Evolutionary conservation across 2,888 invertebrate species (phyloP), one percentile per base, ranked within the genome.

Genomic region (Polymixis lichenea): DNA sequence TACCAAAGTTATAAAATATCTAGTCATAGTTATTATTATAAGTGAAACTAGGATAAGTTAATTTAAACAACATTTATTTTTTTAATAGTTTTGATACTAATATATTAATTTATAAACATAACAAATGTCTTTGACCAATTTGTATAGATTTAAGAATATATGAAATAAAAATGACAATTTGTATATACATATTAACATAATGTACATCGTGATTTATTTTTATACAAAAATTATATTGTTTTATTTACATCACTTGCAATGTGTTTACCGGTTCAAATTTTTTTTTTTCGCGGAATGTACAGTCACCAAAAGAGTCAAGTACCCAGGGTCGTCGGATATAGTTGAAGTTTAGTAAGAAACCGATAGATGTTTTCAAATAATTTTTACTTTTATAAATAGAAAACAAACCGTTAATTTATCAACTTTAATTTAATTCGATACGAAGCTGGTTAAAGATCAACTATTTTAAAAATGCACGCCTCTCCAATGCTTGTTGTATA

Each of bases 11-110:
- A 74, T 51, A 64, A 64, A 68, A 82, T 66, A 83, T 90, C 91
- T 91, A 91, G 91, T 91, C 91, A 91, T 88, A 86, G 66, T 75
- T 61, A 60, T 61, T 53, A 66, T 13, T 64, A 9, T 77, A 81
- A 78, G 64, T 72, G 32, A 75, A 70, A 71, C 46, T 65, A 77
- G 53, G 5, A 25, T 78, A 77, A 62, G 15, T 66, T 76, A 64
- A 79, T 79, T 72, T 72, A 76, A 83, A 80, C 73, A 62, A 62
- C 38, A 56, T 74, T 61, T 81, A 72, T 74, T 66, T 56, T 75
- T 55, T 75, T 55, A 72, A 70, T 65, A 80, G 6, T 32, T 61
- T 61, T 38, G 49, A 43, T 78, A 69, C 0, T 32, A 32, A 25
- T 72, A 62, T 68, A 75, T 73, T 79, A 79, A 77, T 70, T 70